These are phyloP conservation scores for Morphnarchus princeps DNA, from an alignment of 2,113 vertebrate species.

Conservation along the genomic window DNA sequence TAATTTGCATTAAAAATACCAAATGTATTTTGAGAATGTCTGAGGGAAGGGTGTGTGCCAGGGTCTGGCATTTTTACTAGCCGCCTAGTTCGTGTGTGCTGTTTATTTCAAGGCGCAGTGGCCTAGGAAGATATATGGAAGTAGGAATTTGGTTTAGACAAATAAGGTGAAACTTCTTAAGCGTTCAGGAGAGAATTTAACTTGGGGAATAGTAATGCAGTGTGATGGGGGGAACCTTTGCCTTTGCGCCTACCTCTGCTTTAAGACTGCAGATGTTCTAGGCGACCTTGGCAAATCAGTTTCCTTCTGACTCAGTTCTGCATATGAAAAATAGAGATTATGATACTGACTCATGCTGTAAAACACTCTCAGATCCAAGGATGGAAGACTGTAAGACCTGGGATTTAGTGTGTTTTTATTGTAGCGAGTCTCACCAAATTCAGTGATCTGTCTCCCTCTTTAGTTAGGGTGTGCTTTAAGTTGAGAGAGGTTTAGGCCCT, in stretches of 20 bases:
- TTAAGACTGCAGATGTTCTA: neutral
- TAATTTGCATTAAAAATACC: conserved; percentile 13
- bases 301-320: neutral
- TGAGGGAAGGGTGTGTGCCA: neutral
- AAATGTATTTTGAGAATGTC: neutral
- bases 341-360: neutral
- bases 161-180: neutral
- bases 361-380: neutral
- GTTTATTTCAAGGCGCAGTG: neutral
- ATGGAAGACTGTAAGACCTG: neutral
- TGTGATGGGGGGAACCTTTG: neutral
- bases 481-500: neutral
- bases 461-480: neutral
- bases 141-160: neutral
- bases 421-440: accelerated
- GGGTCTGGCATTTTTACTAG: neutral
- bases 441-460: neutral
- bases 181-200: neutral
- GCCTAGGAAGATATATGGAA: neutral
- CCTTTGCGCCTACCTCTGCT: neutral
- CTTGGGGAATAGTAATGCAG: accelerated
- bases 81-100: accelerated
- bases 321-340: neutral
- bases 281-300: neutral
- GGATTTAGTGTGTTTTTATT: neutral